A percentile compares a stretch with the other conserved stretches of the same genome.
Conservation (phyloP, 1,140 invertebrate genomes). For the Aradophagus sp. region DNA sequence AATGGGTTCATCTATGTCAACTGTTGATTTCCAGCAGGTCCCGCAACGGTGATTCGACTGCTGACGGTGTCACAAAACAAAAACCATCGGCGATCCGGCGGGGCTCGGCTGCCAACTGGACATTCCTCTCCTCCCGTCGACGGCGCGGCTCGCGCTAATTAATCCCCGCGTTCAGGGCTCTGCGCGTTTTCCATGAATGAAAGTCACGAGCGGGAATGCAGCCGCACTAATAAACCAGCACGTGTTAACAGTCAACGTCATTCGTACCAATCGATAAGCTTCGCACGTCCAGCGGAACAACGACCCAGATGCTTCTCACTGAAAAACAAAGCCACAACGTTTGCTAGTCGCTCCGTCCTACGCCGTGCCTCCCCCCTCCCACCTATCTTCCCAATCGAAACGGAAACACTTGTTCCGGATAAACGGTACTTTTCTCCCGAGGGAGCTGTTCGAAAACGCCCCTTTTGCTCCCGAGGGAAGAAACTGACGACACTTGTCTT, state of each 20-base stretch:
- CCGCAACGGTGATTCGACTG: conserved; percentile 19
- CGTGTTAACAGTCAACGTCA: conserved; percentile 41
- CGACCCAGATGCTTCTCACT: conserved; percentile 21
- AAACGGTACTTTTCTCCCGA: too few relatives aligned
- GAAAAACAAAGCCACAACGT: too few relatives aligned
- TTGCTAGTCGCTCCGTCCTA: too few relatives aligned
- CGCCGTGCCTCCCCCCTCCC: too few relatives aligned
- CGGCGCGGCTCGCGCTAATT: background rate
- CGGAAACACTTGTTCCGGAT: too few relatives aligned
- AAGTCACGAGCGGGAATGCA: conserved; percentile 2
- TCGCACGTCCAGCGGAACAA: conserved; percentile 12
- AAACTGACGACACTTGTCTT: too few relatives aligned
- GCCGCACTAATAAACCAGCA: conserved; percentile 32
- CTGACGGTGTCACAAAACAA: conserved; percentile 25
- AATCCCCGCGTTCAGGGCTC: too few relatives aligned
- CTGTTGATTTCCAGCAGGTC: conserved; percentile 42
- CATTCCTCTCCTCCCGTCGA: conserved; percentile 6
- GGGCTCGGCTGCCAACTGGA: conserved; percentile 3
- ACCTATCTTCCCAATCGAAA: too few relatives aligned
- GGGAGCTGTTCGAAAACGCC: too few relatives aligned
- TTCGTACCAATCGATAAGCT: conserved; percentile 27
- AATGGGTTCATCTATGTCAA: conserved; percentile 67
- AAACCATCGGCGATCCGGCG: conserved; percentile 7
- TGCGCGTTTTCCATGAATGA: conserved; percentile 22
- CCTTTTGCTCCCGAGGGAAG: too few relatives aligned